These are phyloP conservation scores for Oryzias woworae DNA, from an alignment of 2,113 vertebrate genomes.

Conservation along the genomic window DNA sequence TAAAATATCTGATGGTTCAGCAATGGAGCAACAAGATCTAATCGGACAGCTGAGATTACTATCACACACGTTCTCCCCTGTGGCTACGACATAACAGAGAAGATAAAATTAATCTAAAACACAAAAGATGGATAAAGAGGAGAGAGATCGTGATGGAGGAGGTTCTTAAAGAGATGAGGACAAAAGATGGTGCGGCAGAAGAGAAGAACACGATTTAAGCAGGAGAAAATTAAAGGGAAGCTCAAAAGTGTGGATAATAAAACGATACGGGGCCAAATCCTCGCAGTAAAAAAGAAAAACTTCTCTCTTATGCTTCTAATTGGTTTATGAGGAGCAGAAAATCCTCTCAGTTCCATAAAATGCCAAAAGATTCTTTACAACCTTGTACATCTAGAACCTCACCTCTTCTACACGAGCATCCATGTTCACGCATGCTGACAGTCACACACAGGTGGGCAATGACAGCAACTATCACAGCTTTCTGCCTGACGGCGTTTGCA, in stretches of 20 bases:
- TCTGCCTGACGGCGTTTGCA: constrained; percentile 3
- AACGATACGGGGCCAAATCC: neutral
- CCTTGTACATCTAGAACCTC: constrained; percentile 23
- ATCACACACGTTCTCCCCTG: constrained; percentile 42
- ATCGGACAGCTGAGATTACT: constrained; percentile 63
- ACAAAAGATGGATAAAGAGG: neutral
- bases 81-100: constrained; percentile 43
- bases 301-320: constrained; percentile 41
- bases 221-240: neutral
- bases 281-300: constrained; percentile 1
- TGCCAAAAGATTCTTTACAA: constrained; percentile 24
- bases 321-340: constrained; percentile 53
- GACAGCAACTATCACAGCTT: constrained; percentile 1
- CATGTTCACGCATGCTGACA: constrained; percentile 5
- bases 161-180: neutral
- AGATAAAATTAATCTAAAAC: constrained; percentile 50
- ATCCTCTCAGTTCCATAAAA: constrained; percentile 34
- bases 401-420: neutral
- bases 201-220: neutral
- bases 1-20: constrained; percentile 60
- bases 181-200: neutral
- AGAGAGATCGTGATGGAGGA: neutral
- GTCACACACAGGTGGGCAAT: neutral
- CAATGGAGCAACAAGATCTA: constrained; percentile 52
- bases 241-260: neutral